phyloP scores from a whole-genome alignment of 23 tunicate genomes.

The Diplosoma virens region DNA sequence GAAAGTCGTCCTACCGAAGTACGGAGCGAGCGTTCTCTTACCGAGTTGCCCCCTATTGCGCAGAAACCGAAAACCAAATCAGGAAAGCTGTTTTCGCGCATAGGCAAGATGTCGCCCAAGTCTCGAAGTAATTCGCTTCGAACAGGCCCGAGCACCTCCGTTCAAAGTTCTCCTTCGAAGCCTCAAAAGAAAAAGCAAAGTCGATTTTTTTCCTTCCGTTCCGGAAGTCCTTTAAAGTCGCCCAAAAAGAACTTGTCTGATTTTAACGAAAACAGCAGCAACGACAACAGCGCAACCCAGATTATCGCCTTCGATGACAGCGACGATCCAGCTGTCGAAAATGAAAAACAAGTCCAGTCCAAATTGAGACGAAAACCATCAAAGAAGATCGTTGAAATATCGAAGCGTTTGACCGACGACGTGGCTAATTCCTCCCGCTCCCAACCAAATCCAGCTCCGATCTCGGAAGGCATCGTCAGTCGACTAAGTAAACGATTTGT shows the following conservation, averaged over 20 bases:
- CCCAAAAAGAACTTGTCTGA: neutral
- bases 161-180: neutral
- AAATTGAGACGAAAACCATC: neutral
- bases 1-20: neutral
- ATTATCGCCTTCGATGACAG: neutral
- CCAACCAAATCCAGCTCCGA: conserved; percentile 5
- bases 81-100: neutral
- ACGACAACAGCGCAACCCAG: neutral
- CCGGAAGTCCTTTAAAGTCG: neutral
- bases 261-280: neutral
- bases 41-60: no score
- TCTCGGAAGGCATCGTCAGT: conserved; percentile 37
- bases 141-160: neutral
- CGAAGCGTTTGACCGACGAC: conserved; percentile 20
- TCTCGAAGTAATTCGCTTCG: neutral
- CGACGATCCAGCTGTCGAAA: neutral
- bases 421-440: conserved; percentile 4
- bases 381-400: conserved; percentile 21
- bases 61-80: neutral
- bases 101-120: neutral
- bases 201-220: neutral
- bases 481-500: conserved; percentile 54
- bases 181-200: neutral
- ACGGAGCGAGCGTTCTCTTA: neutral
- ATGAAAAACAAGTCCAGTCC: neutral